A percentile compares a stretch with the other conserved stretches of the same genome.
Evolutionary conservation across 2,888 invertebrate species (phyloP).

Genomic region (Plebejus anna): DNA sequence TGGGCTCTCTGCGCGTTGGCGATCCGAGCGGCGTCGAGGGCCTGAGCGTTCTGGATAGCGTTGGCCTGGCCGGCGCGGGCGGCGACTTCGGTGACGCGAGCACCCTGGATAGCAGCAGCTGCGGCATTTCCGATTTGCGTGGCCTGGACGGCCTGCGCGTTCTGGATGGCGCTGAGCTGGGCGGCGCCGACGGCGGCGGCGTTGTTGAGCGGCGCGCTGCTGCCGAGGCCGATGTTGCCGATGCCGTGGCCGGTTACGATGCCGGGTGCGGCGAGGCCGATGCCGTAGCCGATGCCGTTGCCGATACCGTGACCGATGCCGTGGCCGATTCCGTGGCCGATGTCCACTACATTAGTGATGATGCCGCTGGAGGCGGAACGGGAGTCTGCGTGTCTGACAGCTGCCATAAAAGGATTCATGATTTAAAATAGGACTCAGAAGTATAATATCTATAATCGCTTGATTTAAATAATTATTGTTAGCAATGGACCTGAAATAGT

Average conservation of each 20-base stretch:
- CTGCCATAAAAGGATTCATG: not conserved
- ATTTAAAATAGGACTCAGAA: too few relatives aligned
- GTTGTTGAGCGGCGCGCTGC: constrained; percentile 56
- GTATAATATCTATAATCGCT: too few relatives aligned
- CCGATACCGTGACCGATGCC: constrained; percentile 26
- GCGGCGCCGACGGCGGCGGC: constrained; percentile 68
- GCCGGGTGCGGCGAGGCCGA: constrained; percentile 28
- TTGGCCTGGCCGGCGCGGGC: constrained; percentile 65
- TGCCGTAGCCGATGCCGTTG: constrained; percentile 30
- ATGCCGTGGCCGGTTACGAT: constrained; percentile 28
- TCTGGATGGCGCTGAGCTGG: constrained; percentile 70
- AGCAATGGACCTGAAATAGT: too few relatives aligned
- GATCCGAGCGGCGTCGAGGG: constrained; percentile 65
- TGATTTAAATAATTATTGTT: too few relatives aligned
- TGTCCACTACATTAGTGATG: constrained; percentile 38
- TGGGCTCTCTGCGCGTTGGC: constrained; percentile 70
- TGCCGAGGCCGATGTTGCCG: constrained; percentile 35
- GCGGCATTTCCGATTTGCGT: constrained; percentile 68
- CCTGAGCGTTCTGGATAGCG: constrained; percentile 69
- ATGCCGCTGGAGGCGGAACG: constrained; percentile 49
- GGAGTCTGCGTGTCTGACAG: constrained; percentile 47
- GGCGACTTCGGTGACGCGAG: constrained; percentile 64
- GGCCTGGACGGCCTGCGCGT: constrained; percentile 69
- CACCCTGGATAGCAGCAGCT: constrained; percentile 69
- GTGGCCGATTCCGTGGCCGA: constrained; percentile 30